Evolutionary conservation across 1,140 invertebrate genomes (phyloP), one percentile per base, ranked within the genome.

Genomic region (Diorhabda elongata): DNA sequence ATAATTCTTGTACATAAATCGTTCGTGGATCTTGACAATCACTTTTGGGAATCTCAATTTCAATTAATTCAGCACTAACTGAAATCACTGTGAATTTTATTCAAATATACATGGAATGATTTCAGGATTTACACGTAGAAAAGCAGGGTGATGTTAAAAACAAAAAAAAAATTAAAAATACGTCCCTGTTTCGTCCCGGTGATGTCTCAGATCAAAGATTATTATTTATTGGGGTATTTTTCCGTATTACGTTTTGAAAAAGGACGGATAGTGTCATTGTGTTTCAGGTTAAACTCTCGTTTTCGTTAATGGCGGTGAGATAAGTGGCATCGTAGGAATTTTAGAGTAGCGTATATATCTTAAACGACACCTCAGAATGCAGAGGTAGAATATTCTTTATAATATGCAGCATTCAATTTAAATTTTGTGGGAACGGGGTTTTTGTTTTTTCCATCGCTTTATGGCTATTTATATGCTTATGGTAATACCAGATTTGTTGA

Each of bases 341-440:
- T 70, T 58, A 71, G 71, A 76, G 69, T 68, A 73, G 68, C 71
- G 69, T 72, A 76, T 77, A 76, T 77, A 77, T 77, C 73, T 74
- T 73, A 70, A 76, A 76, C 76, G 75, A 77, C 76, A 74, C 75
- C 75, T 76, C 68, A 77, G 76, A 76, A 76, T 77, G 74, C 73
- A 71, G 71, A 72, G 72, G 70, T 70, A 73, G 76, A 77, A 76
- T 77, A 76, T 77, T 77, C 76, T 74, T 76, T 77, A 77, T 76
- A 77, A 77, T 77, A 77, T 77, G 76, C 76, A 74, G 74, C 75
- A 77, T 77, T 77, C 76, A 77, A 77, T 77, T 77, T 75, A 77
- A 77, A 77, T 77, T 77, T 77, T 75, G 76, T 76, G 76, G 69
- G 76, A 77, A 77, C 71, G 70, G 73, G 71, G 72, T 73, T 73